These are phyloP conservation scores for Apodemus agrarius DNA, from an alignment of 2,797 vertebrate species.

Conservation along the genomic window DNA sequence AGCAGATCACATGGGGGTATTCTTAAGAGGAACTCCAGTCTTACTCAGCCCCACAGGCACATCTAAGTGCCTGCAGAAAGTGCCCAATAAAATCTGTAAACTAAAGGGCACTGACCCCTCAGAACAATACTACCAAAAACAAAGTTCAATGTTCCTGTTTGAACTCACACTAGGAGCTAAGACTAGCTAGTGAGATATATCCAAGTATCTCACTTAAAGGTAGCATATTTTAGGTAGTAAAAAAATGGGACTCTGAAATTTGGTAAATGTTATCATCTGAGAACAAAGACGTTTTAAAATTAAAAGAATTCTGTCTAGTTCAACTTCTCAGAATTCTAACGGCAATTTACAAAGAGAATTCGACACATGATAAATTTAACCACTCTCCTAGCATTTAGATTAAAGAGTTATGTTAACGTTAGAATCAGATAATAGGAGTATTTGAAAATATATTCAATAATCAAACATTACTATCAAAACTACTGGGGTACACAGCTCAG, in stretches of 20 bases:
- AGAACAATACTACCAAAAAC: not conserved
- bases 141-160: not conserved
- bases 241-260: constrained; percentile 29
- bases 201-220: not conserved
- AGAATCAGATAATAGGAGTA: constrained; percentile 33
- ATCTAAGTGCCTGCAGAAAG: not conserved
- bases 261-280: constrained; percentile 30
- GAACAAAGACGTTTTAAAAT: constrained; percentile 40
- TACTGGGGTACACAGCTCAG: not conserved
- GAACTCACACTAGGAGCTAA: not conserved
- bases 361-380: constrained; percentile 9
- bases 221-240: constrained; percentile 24
- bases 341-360: not conserved
- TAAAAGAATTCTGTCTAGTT: constrained; percentile 26
- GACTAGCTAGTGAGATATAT: not conserved
- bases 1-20: not conserved
- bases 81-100: not conserved
- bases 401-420: not conserved
- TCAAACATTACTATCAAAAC: constrained; percentile 26
- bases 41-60: not conserved
- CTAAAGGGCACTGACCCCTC: not conserved
- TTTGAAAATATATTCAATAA: not conserved
- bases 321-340: constrained; percentile 32
- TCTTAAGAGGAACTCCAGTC: not conserved
- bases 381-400: not conserved